Percentiles rank a stretch among this genome's conserved stretches.
Conservation (phyloP, 1,140 invertebrate species). For the Diabrotica undecimpunctata region DNA sequence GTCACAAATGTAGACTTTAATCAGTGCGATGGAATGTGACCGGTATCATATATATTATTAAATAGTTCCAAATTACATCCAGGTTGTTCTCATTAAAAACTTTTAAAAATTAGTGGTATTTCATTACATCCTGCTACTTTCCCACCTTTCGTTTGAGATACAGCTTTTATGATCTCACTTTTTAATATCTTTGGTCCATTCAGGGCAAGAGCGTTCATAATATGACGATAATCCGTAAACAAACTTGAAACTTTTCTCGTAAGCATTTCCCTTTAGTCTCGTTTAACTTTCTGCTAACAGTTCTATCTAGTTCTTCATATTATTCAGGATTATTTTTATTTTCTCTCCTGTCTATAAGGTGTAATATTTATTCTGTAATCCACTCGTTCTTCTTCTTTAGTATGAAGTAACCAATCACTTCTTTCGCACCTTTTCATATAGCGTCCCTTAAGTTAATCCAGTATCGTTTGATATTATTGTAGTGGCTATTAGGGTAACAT, state of each 20-base stretch:
- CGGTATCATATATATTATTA: neutral
- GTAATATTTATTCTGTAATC: slow-evolving; percentile 13
- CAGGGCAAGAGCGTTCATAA: neutral
- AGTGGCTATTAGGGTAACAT: neutral
- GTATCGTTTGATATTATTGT: neutral
- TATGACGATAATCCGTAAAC: neutral
- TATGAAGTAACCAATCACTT: slow-evolving; percentile 7
- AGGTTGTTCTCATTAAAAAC: slow-evolving; percentile 1
- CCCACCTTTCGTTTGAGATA: neutral
- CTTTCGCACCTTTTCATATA: slow-evolving; percentile 3
- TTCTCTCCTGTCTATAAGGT: neutral
- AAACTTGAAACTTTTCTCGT: too few species aligned
- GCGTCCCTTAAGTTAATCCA: neutral
- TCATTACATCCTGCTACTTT: neutral
- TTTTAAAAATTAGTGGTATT: slow-evolving; percentile 9
- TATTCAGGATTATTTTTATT: neutral
- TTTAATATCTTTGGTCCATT: slow-evolving; percentile 4
- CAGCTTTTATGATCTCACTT: neutral
- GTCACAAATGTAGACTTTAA: slow-evolving; percentile 1
- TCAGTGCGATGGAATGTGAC: neutral
- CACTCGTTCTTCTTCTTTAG: slow-evolving; percentile 15
- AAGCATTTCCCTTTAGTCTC: too few species aligned
- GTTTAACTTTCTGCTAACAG: neutral
- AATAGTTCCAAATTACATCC: neutral
- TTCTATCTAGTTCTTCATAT: neutral